phyloP scores from a whole-genome alignment of 2,888 invertebrate species.

The Neoscelio sp. region DNA sequence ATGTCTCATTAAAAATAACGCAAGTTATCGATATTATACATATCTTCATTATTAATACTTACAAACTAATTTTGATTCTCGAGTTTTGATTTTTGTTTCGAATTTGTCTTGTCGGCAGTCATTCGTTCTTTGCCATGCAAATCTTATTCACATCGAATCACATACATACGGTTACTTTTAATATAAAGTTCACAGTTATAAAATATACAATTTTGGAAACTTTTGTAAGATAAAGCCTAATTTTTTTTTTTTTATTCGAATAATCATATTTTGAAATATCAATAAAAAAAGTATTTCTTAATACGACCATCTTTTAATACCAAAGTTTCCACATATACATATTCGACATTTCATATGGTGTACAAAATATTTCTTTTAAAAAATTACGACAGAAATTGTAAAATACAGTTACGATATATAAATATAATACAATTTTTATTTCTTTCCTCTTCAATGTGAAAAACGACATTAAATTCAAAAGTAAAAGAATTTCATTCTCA shows the following conservation, averaged over 20 bases:
- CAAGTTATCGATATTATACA: constrained; percentile 75
- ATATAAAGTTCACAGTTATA: constrained; percentile 46
- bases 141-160: constrained; percentile 52
- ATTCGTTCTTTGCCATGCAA: constrained; percentile 36
- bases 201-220: constrained; percentile 43
- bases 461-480: constrained; percentile 4
- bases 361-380: constrained; percentile 3
- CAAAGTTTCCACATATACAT: constrained; percentile 9
- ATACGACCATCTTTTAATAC: constrained; percentile 10
- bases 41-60: constrained; percentile 75
- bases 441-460: too few relatives aligned
- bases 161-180: constrained; percentile 38
- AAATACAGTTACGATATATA: constrained; percentile 12
- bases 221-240: constrained; percentile 15
- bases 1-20: constrained; percentile 49
- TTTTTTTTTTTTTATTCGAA: constrained; percentile 5
- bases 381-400: constrained; percentile 8
- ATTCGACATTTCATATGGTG: too few relatives aligned
- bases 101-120: constrained; percentile 37
- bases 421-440: constrained; percentile 24
- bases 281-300: constrained; percentile 13
- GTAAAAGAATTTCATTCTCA: constrained; percentile 11
- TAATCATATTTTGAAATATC: not conserved
- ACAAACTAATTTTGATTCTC: constrained; percentile 80
- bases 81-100: constrained; percentile 76